These are phyloP conservation scores for Pristionchus exspectatus DNA, from an alignment of 2,888 invertebrate genomes.

Conservation along the genomic window DNA sequence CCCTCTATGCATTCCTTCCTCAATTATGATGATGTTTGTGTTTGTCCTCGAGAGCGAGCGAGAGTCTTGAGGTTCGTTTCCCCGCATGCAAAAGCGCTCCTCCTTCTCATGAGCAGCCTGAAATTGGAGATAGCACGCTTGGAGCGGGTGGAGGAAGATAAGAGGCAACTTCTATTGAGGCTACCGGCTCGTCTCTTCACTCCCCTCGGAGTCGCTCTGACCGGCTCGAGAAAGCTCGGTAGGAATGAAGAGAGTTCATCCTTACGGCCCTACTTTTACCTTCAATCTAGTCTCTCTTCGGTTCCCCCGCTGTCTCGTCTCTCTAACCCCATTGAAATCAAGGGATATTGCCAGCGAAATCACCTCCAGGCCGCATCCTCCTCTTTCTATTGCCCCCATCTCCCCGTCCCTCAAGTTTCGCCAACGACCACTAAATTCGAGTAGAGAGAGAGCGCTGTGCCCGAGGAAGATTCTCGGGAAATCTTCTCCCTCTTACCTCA, in stretches of 20 bases:
- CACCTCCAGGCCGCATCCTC: neutral
- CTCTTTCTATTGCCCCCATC: neutral
- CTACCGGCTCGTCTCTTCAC: no score
- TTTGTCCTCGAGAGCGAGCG: neutral
- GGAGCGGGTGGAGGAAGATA: neutral
- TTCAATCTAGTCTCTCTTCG: neutral
- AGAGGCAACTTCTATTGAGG: neutral
- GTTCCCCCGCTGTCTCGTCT: no score
- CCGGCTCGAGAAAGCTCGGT: no score
- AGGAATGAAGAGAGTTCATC: no score
- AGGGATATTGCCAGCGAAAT: neutral
- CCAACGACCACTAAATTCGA: constrained; percentile 36
- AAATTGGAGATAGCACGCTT: neutral
- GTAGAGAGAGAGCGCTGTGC: neutral
- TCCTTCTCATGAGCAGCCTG: neutral
- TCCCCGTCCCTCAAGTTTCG: neutral
- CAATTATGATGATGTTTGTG: constrained; percentile 13
- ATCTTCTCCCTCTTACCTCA: neutral
- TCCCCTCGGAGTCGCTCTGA: no score
- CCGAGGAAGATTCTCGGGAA: neutral
- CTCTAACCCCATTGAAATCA: no score
- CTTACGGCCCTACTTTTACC: neutral
- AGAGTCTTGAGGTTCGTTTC: constrained; percentile 12
- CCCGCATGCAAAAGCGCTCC: neutral
- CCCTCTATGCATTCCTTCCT: neutral